Percentiles rank a stretch among this genome's conserved stretches.
Conservation (phyloP, 1,140 invertebrate genomes). For the Drosophila neocordata region DNA sequence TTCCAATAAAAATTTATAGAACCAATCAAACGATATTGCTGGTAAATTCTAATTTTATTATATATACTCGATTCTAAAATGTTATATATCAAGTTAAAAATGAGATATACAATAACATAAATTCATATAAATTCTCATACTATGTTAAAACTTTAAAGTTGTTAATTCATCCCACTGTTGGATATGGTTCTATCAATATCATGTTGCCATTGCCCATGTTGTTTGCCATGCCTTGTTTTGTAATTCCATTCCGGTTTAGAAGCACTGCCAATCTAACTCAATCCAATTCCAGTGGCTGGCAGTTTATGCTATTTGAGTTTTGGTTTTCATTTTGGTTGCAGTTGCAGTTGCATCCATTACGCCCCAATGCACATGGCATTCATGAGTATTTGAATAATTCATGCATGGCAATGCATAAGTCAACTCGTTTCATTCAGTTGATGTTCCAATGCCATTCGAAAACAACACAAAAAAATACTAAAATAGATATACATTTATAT, state of each 20-base stretch:
- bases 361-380: constrained; percentile 32
- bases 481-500: constrained; percentile 1
- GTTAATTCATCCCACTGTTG: not conserved
- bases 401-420: constrained; percentile 69
- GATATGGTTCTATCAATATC: not conserved
- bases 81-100: too few species aligned
- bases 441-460: constrained; percentile 16
- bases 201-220: not conserved
- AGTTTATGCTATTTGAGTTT: constrained; percentile 69
- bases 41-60: too few species aligned
- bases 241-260: constrained; percentile 13
- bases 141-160: not conserved
- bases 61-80: too few species aligned
- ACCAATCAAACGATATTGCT: too few species aligned
- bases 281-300: constrained; percentile 67
- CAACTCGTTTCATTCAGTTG: constrained; percentile 26
- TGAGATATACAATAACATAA: too few species aligned
- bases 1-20: too few species aligned
- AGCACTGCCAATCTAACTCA: constrained; percentile 41
- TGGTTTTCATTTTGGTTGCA: constrained; percentile 34
- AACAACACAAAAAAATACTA: not conserved
- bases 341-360: constrained; percentile 35
- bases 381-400: constrained; percentile 60
- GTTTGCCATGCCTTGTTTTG: constrained; percentile 4
- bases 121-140: too few species aligned